Base-by-base conservation (phyloP, 2,797 vertebrate genomes). In the Centroberyx gerrardi region DNA sequence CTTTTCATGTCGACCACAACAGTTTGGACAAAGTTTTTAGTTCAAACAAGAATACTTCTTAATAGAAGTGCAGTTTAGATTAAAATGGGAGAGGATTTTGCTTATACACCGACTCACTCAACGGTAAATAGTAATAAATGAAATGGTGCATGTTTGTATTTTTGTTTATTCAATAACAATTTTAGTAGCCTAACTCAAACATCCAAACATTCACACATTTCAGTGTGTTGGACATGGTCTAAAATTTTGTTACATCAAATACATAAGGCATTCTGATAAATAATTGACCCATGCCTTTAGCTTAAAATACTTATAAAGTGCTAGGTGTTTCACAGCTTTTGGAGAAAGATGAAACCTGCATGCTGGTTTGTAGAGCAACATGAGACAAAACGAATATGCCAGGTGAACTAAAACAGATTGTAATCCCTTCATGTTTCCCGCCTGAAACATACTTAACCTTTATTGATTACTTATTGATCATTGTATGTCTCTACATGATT, bases 241-340 rank as follows among this genome's bases (percentile, higher is more conserved):
- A 6, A 59, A 68, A 63, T 14, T 44, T 63, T 67, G 62, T 0
- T 14, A 8, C 27, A 70, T 22, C 6, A 84, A 71, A 80, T 49
- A 72, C 29, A 53, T 0, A 52, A 80, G 28, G 10, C 36, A 56
- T 65, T 68, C 4, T 63, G 7, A 72, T 72, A 84, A 80, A 87
- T 60, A 72, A 62, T 7, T 51, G 29, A 52, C 4, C 3, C 2
- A 67, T 72, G 53, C 46, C 8, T 54, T 13, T 28, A 84, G 48
- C 65, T 76, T 66, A 33, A 75, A 81, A 33, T 55, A 22, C 22
- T 22, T 22, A 63, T 82, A 90, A 90, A 89, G 86, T 83, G 83
- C 55, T 29, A 73, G 6, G 8, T 78, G 56, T 85, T 87, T 92
- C 90, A 90, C 89, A 91, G 86, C 56, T 85, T 89, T 28, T 56